Evolutionary conservation across 2,797 vertebrate species (phyloP).

Genomic region (Rhynchotus rufescens): DNA sequence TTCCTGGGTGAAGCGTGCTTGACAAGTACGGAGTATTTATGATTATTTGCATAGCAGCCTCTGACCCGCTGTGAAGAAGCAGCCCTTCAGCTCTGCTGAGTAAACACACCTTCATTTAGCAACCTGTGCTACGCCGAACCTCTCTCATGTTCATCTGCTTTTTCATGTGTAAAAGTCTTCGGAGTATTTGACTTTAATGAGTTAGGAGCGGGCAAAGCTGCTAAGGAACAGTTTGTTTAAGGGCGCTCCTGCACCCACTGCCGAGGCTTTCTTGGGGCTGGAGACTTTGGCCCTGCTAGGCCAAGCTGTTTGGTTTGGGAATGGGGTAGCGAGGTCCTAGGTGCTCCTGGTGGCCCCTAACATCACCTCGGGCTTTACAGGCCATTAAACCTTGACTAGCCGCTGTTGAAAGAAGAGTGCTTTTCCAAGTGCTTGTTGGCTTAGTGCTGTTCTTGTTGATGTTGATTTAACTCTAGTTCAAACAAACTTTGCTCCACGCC

Average conservation of each 20-base stretch:
- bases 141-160: constrained; percentile 34
- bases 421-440: constrained; percentile 58
- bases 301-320: constrained; percentile 5
- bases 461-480: constrained; percentile 52
- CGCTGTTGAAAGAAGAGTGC: constrained; percentile 51
- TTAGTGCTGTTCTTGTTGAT: constrained; percentile 56
- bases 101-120: constrained; percentile 64
- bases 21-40: constrained; percentile 67
- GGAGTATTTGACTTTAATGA: constrained; percentile 55
- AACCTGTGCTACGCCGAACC: not conserved
- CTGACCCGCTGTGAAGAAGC: constrained; percentile 63
- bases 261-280: not conserved
- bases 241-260: not conserved
- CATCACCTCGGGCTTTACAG: constrained; percentile 40
- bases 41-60: constrained; percentile 62
- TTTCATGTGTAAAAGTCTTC: constrained; percentile 28
- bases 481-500: constrained; percentile 48
- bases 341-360: constrained; percentile 30
- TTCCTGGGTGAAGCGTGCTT: not conserved
- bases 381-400: constrained; percentile 33
- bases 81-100: constrained; percentile 59
- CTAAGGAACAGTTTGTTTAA: not conserved
- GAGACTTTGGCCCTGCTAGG: not conserved
- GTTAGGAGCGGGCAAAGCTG: constrained; percentile 8
- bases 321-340: not conserved